phyloP scores from a whole-genome alignment of 2,888 invertebrate species.

The Coleophora flavipennella region DNA sequence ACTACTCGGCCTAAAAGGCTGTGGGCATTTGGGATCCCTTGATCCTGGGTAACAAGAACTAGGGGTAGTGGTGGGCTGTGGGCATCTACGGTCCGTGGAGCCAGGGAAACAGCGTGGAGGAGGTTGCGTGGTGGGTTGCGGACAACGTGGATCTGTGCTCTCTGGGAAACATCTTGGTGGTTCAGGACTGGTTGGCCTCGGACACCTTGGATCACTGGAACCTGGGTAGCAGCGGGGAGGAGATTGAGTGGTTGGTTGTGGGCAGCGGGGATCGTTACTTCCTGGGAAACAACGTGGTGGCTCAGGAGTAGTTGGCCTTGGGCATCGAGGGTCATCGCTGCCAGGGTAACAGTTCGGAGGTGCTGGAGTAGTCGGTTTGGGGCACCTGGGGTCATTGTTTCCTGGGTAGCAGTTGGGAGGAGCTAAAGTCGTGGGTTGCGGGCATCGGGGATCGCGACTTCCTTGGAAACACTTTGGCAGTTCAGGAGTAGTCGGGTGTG shows the following conservation, averaged over 20 bases:
- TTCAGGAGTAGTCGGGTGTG: constrained; percentile 27
- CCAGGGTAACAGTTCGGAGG: constrained; percentile 29
- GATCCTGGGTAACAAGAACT: constrained; percentile 58
- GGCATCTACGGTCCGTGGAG: constrained; percentile 33
- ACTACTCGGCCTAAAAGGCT: constrained; percentile 55
- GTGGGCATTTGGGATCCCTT: constrained; percentile 51
- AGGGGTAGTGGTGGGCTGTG: constrained; percentile 36
- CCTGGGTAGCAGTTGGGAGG: constrained; percentile 30
- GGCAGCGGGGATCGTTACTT: constrained; percentile 26
- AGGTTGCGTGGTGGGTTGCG: constrained; percentile 24
- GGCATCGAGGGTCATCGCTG: constrained; percentile 32
- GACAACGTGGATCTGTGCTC: constrained; percentile 35
- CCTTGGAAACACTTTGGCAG: constrained; percentile 19
- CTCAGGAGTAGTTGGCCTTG: constrained; percentile 23
- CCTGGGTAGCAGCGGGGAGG: constrained; percentile 15
- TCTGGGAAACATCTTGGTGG: constrained; percentile 26
- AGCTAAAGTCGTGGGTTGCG: constrained; percentile 25
- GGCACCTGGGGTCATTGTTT: constrained; percentile 33
- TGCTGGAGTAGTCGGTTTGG: constrained; percentile 22
- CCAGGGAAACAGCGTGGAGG: constrained; percentile 34
- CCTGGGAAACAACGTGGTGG: constrained; percentile 32
- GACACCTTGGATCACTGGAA: constrained; percentile 23
- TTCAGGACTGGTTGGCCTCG: constrained; percentile 20
- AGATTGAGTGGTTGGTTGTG: constrained; percentile 21
- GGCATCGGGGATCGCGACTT: constrained; percentile 32